Evolutionary conservation across 2,888 invertebrate genomes (phyloP).

Genomic region (Agapetus fuscipes): DNA sequence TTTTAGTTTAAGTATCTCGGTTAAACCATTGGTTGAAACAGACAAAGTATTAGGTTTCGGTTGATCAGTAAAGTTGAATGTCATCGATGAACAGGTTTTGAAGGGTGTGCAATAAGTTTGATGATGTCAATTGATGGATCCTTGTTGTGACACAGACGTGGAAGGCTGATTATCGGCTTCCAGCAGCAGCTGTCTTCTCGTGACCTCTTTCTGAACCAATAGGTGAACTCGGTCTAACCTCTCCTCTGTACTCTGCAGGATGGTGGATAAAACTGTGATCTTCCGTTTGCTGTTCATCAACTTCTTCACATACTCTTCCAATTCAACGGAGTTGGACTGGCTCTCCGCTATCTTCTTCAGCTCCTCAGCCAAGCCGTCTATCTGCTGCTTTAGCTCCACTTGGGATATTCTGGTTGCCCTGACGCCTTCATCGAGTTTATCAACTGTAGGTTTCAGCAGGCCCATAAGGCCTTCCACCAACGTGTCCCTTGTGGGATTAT

Average conservation of each 20-base stretch:
- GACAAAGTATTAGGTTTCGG: too few relatives aligned
- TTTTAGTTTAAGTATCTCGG: too few relatives aligned
- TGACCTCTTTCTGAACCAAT: conserved; percentile 71
- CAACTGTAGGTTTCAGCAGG: conserved; percentile 84
- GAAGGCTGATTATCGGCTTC: conserved; percentile 12
- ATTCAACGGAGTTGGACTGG: conserved; percentile 68
- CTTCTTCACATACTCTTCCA: conserved; percentile 84
- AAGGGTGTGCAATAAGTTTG: too few relatives aligned
- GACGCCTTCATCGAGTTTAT: conserved; percentile 82
- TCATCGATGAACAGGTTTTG: too few relatives aligned
- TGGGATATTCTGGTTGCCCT: conserved; percentile 79
- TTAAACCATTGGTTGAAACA: too few relatives aligned
- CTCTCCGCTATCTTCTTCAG: conserved; percentile 69
- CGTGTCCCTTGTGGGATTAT: conserved; percentile 82
- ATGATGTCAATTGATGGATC: conserved; percentile 13
- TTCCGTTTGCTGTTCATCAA: conserved; percentile 82
- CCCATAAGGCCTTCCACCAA: conserved; percentile 86
- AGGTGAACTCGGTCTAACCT: conserved; percentile 74
- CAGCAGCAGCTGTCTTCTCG: conserved; percentile 49
- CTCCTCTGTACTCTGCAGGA: conserved; percentile 83
- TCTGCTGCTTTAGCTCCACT: conserved; percentile 75
- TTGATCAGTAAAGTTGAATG: too few relatives aligned
- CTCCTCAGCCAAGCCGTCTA: conserved; percentile 76
- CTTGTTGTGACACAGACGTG: conserved; percentile 10
- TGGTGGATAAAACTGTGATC: conserved; percentile 83